These are phyloP conservation scores for Campylomormyrus numenius DNA, from an alignment of 2,113 vertebrate species.

Conservation along the genomic window DNA sequence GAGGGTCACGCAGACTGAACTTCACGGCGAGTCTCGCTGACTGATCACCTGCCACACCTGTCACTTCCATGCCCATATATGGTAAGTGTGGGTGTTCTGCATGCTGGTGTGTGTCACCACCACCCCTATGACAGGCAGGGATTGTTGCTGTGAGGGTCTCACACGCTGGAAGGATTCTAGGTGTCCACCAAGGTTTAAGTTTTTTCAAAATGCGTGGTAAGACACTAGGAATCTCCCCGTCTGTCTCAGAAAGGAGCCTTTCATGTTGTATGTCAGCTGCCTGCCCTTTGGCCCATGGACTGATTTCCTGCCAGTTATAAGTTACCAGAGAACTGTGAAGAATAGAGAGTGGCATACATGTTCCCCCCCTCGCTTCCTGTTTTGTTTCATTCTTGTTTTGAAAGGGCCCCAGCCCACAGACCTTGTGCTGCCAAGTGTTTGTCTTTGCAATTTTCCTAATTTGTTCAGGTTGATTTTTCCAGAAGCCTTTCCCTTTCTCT, in stretches of 20 bases:
- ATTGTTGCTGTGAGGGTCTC: neutral
- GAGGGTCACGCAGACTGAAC: slow-evolving; percentile 32
- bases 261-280: neutral
- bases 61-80: slow-evolving; percentile 39
- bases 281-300: neutral
- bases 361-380: neutral
- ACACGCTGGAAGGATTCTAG: neutral
- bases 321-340: neutral
- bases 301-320: neutral
- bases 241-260: neutral
- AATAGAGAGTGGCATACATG: neutral
- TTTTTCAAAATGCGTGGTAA: neutral
- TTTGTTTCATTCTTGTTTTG: neutral
- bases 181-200: neutral
- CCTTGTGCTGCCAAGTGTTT: neutral
- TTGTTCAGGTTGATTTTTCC: neutral
- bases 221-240: neutral
- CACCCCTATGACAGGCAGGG: neutral
- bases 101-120: slow-evolving; percentile 39
- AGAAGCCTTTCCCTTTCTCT: neutral
- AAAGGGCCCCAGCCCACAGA: neutral
- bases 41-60: slow-evolving; percentile 26
- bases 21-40: slow-evolving; percentile 32
- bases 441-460: neutral
- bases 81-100: slow-evolving; percentile 32